phyloP scores from a whole-genome alignment of 2,113 vertebrate genomes.

The Macquaria ambigua region DNA sequence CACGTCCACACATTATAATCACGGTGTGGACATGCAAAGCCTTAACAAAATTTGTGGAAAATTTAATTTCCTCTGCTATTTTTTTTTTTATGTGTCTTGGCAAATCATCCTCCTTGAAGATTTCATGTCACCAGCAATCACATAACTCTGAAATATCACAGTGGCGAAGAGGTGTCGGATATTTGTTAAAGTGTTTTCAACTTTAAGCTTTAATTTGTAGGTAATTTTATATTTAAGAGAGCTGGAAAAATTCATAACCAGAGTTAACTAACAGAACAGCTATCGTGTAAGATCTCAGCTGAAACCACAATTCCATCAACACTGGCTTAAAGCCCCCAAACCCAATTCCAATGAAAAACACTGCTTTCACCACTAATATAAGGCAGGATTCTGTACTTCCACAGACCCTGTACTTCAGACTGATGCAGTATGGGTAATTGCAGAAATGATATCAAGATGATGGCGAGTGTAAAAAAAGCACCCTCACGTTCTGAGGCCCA shows the following conservation, averaged over 20 bases:
- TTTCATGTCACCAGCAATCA: slow-evolving; percentile 16
- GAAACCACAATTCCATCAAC: slow-evolving; percentile 52
- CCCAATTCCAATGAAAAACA: slow-evolving; percentile 37
- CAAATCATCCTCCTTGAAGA: slow-evolving; percentile 8
- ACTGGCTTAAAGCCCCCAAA: slow-evolving; percentile 8
- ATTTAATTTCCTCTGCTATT: slow-evolving; percentile 34
- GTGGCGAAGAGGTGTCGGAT: slow-evolving; percentile 1
- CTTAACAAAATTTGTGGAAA: slow-evolving; percentile 25
- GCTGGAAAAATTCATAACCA: slow-evolving; percentile 44
- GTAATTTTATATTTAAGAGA: slow-evolving; percentile 33
- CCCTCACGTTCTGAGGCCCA: slow-evolving; percentile 42
- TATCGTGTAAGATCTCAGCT: slow-evolving; percentile 12
- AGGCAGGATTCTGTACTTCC: slow-evolving; percentile 31
- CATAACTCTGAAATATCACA: slow-evolving; percentile 3
- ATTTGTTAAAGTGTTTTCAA: slow-evolving; percentile 7
- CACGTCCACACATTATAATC: slow-evolving; percentile 13
- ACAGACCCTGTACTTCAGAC: slow-evolving; percentile 10
- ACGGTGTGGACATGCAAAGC: slow-evolving; percentile 3
- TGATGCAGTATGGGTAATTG: slow-evolving; percentile 20
- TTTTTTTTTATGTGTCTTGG: slow-evolving; percentile 4
- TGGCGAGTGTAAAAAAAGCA: slow-evolving; percentile 21
- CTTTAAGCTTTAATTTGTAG: slow-evolving; percentile 21
- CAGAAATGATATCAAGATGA: slow-evolving; percentile 32
- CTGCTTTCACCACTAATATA: slow-evolving; percentile 35
- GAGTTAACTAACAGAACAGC: slow-evolving; percentile 18